phyloP scores from a whole-genome alignment of 2,888 invertebrate genomes.

The Psylliodes chrysocephalus region DNA sequence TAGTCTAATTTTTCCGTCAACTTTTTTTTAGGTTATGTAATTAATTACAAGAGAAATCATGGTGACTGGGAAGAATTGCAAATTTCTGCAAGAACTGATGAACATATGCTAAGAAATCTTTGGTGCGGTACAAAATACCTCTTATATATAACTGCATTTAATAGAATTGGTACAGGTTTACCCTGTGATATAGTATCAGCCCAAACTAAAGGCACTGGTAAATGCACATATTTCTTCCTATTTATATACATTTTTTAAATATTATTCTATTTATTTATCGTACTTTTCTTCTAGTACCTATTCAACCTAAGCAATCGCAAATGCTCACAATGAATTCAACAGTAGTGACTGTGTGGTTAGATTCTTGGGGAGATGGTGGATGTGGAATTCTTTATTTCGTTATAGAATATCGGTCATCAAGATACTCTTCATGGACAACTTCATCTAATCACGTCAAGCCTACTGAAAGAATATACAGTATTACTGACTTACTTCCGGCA shows the following conservation, averaged over 20 bases:
- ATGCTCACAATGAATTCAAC: constrained; percentile 87
- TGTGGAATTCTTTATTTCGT: constrained; percentile 88
- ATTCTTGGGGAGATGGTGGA: constrained; percentile 90
- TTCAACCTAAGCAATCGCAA: constrained; percentile 82
- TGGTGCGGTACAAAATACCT: constrained; percentile 92
- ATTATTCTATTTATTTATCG: too few species aligned
- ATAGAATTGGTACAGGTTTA: constrained; percentile 88
- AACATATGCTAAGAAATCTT: constrained; percentile 81
- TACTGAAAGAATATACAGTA: constrained; percentile 83
- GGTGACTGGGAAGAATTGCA: constrained; percentile 94
- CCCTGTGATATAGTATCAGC: constrained; percentile 90
- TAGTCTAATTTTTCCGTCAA: too few species aligned
- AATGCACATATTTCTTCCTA: constrained; percentile 2
- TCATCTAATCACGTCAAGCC: constrained; percentile 85
- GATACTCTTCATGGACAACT: constrained; percentile 78
- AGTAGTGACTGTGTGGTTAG: constrained; percentile 86
- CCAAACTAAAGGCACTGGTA: constrained; percentile 82
- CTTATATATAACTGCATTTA: constrained; percentile 89
- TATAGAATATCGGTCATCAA: constrained; percentile 78
- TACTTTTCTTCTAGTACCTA: constrained; percentile 77
- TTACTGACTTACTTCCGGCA: constrained; percentile 80
- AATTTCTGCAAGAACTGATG: constrained; percentile 82
- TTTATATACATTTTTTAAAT: too few species aligned
- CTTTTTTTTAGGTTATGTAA: constrained; percentile 80
- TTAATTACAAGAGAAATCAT: constrained; percentile 89